Base-by-base conservation (phyloP, 2,888 invertebrate species). In the Abscondita cerata region DNA sequence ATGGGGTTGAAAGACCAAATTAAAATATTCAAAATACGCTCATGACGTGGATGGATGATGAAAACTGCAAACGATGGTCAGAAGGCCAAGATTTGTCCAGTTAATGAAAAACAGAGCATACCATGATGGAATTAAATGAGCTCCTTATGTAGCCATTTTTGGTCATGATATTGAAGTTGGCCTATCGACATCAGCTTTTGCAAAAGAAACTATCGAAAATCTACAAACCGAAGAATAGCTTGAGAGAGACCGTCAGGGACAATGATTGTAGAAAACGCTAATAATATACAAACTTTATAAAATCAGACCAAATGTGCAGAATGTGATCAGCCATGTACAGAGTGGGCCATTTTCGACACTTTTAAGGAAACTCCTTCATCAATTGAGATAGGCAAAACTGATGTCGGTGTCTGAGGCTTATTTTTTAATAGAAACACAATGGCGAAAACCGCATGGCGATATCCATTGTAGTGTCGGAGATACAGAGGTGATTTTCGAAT, bases 61-160 rank as follows among this genome's bases (percentile, higher is more conserved):
- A 66, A 44, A 56, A 57, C 36, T 33, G 48, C 36, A 60, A 16
- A 19, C 34, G 40, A 36, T 66, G 63, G 57, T 60, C 57, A 60
- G 63, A 66, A 50, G 59, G 65, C 52, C 25, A 12, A 60, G 56
- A 55, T 61, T 61, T 53, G 63, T 67, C 19, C 65, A 63, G 25
- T 55, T 65, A 60, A 62, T 63, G 55, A 67, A 67, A 60, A 67
- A 60, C 34, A 59, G 56, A 40, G 61, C 61, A 41, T 62, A 56
- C 51, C 64, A 62, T 56, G 59, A 51, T 34, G 61, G 62, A 33
- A 67, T 62, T 53, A 65, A 59, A 52, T 55, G 57, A 52, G 13
- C 60, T 51, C 64, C 62, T 36, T 67, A 67, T 51, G 13, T n/a
- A 12, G 62, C 60, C 36, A 62, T 65, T 48, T 66, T 59, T 59